Evolutionary conservation across 2,888 invertebrate species (phyloP), one percentile per base, ranked within the genome.

Genomic region (Eugnorisma glareosa): DNA sequence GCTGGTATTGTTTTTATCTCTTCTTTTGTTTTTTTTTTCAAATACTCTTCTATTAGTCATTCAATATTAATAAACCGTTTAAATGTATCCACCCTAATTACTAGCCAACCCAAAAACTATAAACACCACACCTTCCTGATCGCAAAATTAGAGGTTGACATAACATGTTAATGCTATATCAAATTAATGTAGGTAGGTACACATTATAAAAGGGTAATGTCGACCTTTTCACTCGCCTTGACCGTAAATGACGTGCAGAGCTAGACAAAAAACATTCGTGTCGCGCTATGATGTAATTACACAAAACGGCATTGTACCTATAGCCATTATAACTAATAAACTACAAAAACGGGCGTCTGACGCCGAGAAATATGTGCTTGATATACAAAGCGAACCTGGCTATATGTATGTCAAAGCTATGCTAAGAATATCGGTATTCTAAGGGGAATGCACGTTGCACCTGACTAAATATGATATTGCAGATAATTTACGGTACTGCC

Each of bases 241-340:
- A 79, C 84, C 73, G 73, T 80, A 77, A 77, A 77, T 85, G 63
- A 81, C 83, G 68, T 77, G 83, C 73, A 73, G 75, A 77, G 78
- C 70, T 80, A 76, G 77, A 79, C 75, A 86, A 84, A 86, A 85
- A 82, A 72, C 76, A 79, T 79, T 84, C 75, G 86, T 79, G 86
- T 77, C 72, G 78, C 63, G 61, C 57, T 68, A 71, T 84, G 64
- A 74, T 74, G 79, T 88, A 81, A 84, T 88, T 86, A 84, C 79
- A 84, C 83, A 82, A 77, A 86, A 84, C 68, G 67, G 51, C 74
- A 79, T 81, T 78, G 67, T 85, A 81, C 71, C 54, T 73, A 71
- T 64, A 74, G n/a, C 73, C 76, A 80, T 82, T 69, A 72, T 76
- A 82, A 84, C 79, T 81, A 81, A 82, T 79, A 79, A 75, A 73